phyloP scores from a whole-genome alignment of 1,140 invertebrate genomes.

The Drosophila kurseongensis region DNA sequence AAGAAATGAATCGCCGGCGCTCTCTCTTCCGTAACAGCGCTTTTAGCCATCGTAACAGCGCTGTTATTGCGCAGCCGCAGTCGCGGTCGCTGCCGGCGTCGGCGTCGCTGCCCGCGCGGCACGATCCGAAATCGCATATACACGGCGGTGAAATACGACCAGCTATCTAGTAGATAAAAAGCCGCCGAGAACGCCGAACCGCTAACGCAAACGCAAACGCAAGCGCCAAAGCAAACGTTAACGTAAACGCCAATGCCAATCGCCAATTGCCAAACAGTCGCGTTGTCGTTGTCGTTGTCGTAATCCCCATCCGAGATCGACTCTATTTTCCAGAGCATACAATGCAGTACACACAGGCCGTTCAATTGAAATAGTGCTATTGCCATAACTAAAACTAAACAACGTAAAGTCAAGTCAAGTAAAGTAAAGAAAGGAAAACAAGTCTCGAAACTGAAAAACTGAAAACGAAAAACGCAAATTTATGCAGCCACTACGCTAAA shows the following conservation, averaged over 20 bases:
- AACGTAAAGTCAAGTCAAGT: not conserved
- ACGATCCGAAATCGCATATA: slow-evolving; percentile 46
- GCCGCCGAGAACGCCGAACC: slow-evolving; percentile 71
- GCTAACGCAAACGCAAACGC: not conserved
- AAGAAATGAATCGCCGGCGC: not conserved
- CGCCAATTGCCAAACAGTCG: slow-evolving; percentile 18
- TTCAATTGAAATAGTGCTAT: not conserved
- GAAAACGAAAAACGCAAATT: slow-evolving; percentile 18
- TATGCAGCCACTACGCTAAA: slow-evolving; percentile 10
- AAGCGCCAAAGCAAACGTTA: slow-evolving; percentile 8
- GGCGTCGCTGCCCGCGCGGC: not conserved
- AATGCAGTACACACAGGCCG: not conserved
- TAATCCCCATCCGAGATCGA: slow-evolving; percentile 11
- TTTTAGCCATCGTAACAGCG: no score
- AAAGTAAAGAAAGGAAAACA: slow-evolving; percentile 1
- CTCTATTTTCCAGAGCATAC: slow-evolving; percentile 10
- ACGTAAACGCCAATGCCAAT: slow-evolving; percentile 11
- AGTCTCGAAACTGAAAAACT: slow-evolving; percentile 10
- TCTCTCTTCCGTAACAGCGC: not conserved
- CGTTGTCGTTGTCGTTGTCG: not conserved
- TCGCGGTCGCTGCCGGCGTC: not conserved
- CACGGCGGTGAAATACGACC: slow-evolving; percentile 62
- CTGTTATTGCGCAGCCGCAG: no score
- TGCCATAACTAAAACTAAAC: not conserved
- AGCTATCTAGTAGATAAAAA: slow-evolving; percentile 81